A percentile compares a stretch with the other conserved stretches of the same genome.
Conservation (phyloP, 2,797 vertebrate genomes). For the Ptychobarbus kaznakovi region DNA sequence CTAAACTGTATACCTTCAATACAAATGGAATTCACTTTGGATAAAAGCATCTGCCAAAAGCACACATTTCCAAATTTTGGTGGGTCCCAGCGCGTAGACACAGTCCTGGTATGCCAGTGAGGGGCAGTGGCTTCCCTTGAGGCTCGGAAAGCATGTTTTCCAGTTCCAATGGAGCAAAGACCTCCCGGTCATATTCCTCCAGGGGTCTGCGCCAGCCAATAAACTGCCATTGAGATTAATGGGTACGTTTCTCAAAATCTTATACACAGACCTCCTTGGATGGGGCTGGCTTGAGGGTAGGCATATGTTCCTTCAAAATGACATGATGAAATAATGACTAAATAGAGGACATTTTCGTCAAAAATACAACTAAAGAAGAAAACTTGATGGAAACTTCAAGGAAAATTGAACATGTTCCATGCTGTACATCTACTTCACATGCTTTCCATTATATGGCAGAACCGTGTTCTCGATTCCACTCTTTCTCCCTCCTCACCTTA, state of each 20-base stretch:
- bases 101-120: background rate
- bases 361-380: background rate
- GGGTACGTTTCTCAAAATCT: background rate
- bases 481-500: conserved; percentile 7
- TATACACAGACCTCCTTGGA: background rate
- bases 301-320: background rate
- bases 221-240: conserved; percentile 9
- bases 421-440: background rate
- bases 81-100: too few species aligned
- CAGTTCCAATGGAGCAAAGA: background rate
- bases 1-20: background rate
- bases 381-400: background rate
- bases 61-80: background rate
- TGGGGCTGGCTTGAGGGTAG: background rate
- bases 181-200: background rate
- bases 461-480: background rate
- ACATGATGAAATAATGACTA: background rate
- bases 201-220: conserved; percentile 8
- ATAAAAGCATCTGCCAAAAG: background rate
- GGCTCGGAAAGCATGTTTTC: background rate
- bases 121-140: background rate
- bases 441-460: background rate
- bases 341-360: background rate
- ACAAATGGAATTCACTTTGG: background rate
- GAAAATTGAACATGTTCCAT: background rate